phyloP scores from a whole-genome alignment of 2,888 invertebrate genomes.

The Gisinianus flammeolus region DNA sequence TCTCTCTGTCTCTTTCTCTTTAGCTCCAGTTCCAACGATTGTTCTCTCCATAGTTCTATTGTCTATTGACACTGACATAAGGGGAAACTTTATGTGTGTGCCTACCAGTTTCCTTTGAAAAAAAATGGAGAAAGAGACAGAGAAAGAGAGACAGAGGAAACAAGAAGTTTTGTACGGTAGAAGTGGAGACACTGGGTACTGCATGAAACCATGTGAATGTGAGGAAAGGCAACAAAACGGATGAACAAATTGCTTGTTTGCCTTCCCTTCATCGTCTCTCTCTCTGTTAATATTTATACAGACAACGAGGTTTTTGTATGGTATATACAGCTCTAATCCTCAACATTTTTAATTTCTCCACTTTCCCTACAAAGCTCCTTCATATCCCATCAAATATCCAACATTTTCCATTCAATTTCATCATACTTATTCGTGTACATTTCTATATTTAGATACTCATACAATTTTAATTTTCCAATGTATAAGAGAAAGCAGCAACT shows the following conservation, averaged over 20 bases:
- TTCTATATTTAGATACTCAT: no score
- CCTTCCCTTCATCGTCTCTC: not conserved
- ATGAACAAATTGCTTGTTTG: constrained; percentile 29
- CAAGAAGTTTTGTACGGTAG: not conserved
- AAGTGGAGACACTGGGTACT: not conserved
- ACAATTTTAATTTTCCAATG: no score
- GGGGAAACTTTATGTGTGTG: not conserved
- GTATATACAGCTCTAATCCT: no score
- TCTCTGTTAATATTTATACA: not conserved
- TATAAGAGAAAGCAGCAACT: no score
- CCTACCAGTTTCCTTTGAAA: not conserved
- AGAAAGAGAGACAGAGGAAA: not conserved
- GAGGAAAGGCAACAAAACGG: not conserved
- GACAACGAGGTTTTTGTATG: no score
- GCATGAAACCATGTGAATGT: not conserved
- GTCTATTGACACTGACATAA: not conserved
- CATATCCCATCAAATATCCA: no score
- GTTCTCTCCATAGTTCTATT: not conserved
- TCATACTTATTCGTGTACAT: no score
- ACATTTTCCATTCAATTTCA: no score
- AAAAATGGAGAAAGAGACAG: not conserved
- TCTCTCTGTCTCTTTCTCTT: no score
- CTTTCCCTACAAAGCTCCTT: no score
- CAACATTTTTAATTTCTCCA: no score
- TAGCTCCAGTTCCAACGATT: not conserved